Evolutionary conservation across 2,113 vertebrate species (phyloP), one percentile per base, ranked within the genome.

Genomic region (Neolamprologus kungweensis): DNA sequence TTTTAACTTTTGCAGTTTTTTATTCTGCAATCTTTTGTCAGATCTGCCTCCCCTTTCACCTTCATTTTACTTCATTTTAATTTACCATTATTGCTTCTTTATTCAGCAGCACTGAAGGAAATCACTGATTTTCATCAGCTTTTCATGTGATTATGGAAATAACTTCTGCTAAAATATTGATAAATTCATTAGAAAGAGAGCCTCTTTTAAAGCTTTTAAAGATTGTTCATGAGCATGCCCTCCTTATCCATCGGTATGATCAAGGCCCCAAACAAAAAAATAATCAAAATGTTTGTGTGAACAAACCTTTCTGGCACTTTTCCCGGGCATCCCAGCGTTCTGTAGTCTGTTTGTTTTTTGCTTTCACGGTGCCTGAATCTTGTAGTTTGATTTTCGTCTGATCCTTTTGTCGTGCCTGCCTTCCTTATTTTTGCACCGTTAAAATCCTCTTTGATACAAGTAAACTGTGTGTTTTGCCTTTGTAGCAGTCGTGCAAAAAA

Each of bases 11-110:
- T 21, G 11, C 63, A 13, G 5, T 68, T 26, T 73, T 71, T 45
- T 7, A 3, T 4, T 71, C n/a, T 42, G n/a, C 37, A 16, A 23
- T 21, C n/a, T 42, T 71, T 71, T 42, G 3, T 23, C 37, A 71
- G 37, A 45, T 6, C 21, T 45, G 68, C 21, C 2, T 73, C 1
- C 68, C 8, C 68, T 73, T 73, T 10, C 40, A 73, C 8, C 13
- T 45, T 28, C 13, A 73, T 47, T 11, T 73, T 0, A 28, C 5
- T 45, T 45, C 0, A 45, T 73, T 45, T 73, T 10, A 45, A 73
- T 73, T 73, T 47, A 17, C 68, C 1, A 26, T 47, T 75, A 75
- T 7, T 19, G 68, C 40, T 5, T 47, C 14, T 47, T 10, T 75
- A 17, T 7, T 47, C 21, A 75, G 68, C 21, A 26, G 42, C 23